These are phyloP conservation scores for Natrix natrix DNA, from an alignment of 2,797 vertebrate genomes.

Conservation along the genomic window DNA sequence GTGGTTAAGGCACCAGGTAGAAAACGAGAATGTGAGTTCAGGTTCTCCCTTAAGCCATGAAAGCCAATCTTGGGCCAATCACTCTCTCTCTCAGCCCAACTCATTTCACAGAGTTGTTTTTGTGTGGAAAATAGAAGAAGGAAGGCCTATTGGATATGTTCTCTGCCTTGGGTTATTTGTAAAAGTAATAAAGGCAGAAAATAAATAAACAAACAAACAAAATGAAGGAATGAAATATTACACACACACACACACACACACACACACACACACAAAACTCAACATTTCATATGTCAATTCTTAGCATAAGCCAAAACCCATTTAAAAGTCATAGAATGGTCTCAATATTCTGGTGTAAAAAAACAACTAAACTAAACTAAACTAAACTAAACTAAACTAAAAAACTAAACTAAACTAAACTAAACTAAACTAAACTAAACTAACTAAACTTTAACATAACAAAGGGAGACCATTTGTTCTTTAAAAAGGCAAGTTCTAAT, in stretches of 20 bases:
- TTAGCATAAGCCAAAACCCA: too few relatives aligned
- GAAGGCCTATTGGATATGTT: neutral
- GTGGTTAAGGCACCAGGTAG: neutral
- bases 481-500: neutral
- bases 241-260: too few relatives aligned
- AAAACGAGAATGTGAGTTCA: neutral
- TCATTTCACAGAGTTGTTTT: neutral
- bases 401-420: neutral
- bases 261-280: too few relatives aligned
- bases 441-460: neutral
- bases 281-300: too few relatives aligned
- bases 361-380: neutral
- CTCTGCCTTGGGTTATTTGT: neutral
- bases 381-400: neutral
- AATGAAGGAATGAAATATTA: too few relatives aligned
- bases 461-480: neutral
- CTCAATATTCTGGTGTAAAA: neutral
- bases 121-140: neutral
- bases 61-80: neutral
- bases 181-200: neutral
- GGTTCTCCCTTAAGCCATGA: neutral
- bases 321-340: too few relatives aligned
- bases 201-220: too few relatives aligned
- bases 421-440: too few relatives aligned
- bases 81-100: neutral